A percentile compares a stretch with the other conserved stretches of the same genome.
Conservation (phyloP, 2,888 invertebrate genomes). For the Watsonalla cultraria region DNA sequence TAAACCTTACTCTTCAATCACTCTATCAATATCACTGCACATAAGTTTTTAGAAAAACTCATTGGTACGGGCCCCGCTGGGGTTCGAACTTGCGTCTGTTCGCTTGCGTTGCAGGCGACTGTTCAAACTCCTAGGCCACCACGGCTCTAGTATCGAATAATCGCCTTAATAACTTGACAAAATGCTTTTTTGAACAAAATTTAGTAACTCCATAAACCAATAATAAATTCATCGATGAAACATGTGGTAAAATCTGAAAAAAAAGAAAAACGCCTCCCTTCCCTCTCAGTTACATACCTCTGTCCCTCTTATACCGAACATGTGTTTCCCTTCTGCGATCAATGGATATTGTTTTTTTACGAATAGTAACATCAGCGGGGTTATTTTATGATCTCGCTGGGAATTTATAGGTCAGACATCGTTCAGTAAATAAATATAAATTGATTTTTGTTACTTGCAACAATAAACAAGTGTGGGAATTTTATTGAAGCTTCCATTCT, state of each 20-base stretch:
- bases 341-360: conserved; percentile 56
- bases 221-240: conserved; percentile 44
- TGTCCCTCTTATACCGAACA: conserved; percentile 45
- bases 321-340: conserved; percentile 63
- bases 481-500: neutral
- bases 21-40: too few relatives aligned
- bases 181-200: conserved; percentile 1
- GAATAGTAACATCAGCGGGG: conserved; percentile 32
- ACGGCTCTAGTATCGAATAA: too few relatives aligned
- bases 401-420: conserved; percentile 26
- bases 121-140: too few relatives aligned
- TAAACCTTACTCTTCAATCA: too few relatives aligned
- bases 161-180: neutral
- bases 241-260: conserved; percentile 59
- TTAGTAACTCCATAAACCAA: conserved; percentile 22
- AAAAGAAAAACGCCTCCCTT: conserved; percentile 36
- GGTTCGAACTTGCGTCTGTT: too few relatives aligned
- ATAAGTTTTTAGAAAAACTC: too few relatives aligned
- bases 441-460: neutral
- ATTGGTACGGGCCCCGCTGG: too few relatives aligned
- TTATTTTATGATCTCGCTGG: conserved; percentile 23
- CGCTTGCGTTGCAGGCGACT: too few relatives aligned
- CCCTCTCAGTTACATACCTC: conserved; percentile 33
- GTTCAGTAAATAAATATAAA: conserved; percentile 6
- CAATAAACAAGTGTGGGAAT: neutral